phyloP scores from a whole-genome alignment of 2,113 vertebrate genomes.

The Cinclus cinclus region DNA sequence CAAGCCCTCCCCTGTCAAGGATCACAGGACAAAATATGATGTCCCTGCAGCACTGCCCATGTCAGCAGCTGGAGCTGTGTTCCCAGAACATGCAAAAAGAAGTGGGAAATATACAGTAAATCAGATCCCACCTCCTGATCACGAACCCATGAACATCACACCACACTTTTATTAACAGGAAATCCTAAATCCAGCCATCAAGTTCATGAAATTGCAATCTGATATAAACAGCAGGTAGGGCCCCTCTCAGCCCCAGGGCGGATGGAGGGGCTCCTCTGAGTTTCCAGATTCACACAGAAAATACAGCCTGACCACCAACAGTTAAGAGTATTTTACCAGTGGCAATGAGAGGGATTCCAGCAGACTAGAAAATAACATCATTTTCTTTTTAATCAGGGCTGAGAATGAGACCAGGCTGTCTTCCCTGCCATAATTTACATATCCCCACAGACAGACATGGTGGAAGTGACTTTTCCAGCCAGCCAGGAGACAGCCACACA shows the following conservation, averaged over 20 bases:
- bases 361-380: not conserved
- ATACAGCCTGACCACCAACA: not conserved
- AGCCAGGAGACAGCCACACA: not conserved
- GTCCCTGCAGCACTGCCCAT: not conserved
- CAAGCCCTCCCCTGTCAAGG: accelerated
- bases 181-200: not conserved
- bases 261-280: not conserved
- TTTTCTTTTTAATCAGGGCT: not conserved
- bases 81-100: not conserved
- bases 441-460: not conserved
- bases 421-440: not conserved
- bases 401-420: not conserved
- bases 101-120: not conserved
- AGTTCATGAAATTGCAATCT: not conserved
- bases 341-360: not conserved
- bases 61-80: not conserved
- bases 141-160: not conserved
- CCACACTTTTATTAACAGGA: not conserved
- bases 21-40: not conserved
- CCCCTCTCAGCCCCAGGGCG: not conserved
- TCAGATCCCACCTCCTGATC: not conserved
- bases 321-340: not conserved
- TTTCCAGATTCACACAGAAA: not conserved
- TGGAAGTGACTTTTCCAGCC: not conserved
- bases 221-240: not conserved